phyloP scores from a whole-genome alignment of 2,888 invertebrate species.

The Cataglyphis cursor region DNA sequence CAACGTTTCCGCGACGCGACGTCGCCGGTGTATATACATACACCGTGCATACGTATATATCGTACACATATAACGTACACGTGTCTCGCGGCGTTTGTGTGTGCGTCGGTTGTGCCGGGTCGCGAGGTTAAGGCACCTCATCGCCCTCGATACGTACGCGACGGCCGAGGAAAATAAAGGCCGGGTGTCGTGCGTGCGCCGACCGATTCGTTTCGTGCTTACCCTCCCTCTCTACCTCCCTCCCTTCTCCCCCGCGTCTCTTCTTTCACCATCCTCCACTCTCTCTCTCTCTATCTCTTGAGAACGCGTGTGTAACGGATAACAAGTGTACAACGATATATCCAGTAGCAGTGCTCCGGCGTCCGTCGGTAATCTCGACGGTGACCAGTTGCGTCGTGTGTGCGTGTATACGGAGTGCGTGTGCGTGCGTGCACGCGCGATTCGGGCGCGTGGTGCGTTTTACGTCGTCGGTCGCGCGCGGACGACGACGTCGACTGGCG shows the following conservation, averaged over 20 bases:
- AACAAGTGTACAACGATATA: slow-evolving; percentile 64
- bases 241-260: neutral
- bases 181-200: slow-evolving; percentile 69
- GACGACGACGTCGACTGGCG: slow-evolving; percentile 54
- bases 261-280: neutral
- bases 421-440: neutral
- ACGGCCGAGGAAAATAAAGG: slow-evolving; percentile 65
- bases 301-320: slow-evolving; percentile 53
- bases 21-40: slow-evolving; percentile 33
- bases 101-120: slow-evolving; percentile 60
- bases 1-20: slow-evolving; percentile 40
- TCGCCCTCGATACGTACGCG: slow-evolving; percentile 66
- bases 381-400: slow-evolving; percentile 58
- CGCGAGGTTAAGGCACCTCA: slow-evolving; percentile 71
- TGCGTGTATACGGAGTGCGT: neutral
- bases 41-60: slow-evolving; percentile 1
- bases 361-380: slow-evolving; percentile 54
- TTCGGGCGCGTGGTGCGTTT: slow-evolving; percentile 15
- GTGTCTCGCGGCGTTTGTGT: slow-evolving; percentile 28
- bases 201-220: slow-evolving; percentile 33
- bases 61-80: neutral
- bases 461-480: slow-evolving; percentile 22
- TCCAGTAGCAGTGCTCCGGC: slow-evolving; percentile 57
- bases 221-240: neutral
- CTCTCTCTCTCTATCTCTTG: neutral